Percentiles rank a stretch among this genome's conserved stretches.
Conservation (phyloP, 2,797 vertebrate species). For the Lagocephalus sceleratus region DNA sequence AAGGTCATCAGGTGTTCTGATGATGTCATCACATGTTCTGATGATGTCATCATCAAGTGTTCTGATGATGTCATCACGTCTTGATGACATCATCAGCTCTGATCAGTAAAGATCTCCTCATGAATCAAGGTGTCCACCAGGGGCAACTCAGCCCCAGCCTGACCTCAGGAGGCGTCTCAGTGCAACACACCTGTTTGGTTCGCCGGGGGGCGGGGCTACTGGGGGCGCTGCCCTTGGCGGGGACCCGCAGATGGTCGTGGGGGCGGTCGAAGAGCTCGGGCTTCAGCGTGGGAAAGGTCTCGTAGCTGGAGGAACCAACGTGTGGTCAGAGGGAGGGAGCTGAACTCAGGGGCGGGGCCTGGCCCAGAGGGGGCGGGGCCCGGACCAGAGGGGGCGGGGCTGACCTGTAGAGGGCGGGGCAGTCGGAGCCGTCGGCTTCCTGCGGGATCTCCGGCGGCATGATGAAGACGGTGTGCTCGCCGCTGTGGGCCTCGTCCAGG, state of each 20-base stretch:
- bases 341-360: too few species aligned
- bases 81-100: too few species aligned
- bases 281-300: slow-evolving; percentile 83
- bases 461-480: slow-evolving; percentile 95
- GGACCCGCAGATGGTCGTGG: slow-evolving; percentile 80
- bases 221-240: slow-evolving; percentile 84
- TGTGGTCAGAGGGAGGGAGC: not conserved
- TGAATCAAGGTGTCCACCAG: too few species aligned
- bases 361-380: too few species aligned
- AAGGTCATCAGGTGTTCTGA: too few species aligned
- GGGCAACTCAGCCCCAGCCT: too few species aligned
- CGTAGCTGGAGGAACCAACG: slow-evolving; percentile 74
- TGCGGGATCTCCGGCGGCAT: slow-evolving; percentile 88
- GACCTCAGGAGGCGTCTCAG: too few species aligned
- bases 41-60: too few species aligned
- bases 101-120: too few species aligned
- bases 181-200: slow-evolving; percentile 86
- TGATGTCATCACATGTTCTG: too few species aligned
- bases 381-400: too few species aligned
- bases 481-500: slow-evolving; percentile 84
- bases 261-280: slow-evolving; percentile 84
- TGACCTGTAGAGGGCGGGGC: slow-evolving; percentile 81
- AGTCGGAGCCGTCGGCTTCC: slow-evolving; percentile 77
- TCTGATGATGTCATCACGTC: too few species aligned
- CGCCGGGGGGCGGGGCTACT: slow-evolving; percentile 89